A percentile compares a stretch with the other conserved stretches of the same genome.
Conservation (phyloP, 2,888 invertebrate species). For the Ischnura elegans region DNA sequence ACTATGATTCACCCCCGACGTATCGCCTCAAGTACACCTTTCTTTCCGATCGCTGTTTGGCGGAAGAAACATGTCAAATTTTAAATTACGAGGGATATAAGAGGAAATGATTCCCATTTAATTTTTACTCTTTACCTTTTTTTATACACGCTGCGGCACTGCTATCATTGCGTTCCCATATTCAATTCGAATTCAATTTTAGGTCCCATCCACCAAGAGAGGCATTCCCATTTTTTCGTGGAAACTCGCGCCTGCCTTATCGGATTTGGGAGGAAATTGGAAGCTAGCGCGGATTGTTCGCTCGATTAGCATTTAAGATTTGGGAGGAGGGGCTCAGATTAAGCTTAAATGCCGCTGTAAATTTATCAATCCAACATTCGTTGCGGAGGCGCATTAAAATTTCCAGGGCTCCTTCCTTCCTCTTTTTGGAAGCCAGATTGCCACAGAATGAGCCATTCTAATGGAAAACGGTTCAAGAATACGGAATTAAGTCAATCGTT, state of each 20-base stretch:
- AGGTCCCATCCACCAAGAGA: not conserved
- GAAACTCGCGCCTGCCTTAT: not conserved
- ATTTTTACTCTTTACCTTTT: not conserved
- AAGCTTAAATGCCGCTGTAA: constrained; percentile 19
- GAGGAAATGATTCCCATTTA: too few relatives aligned
- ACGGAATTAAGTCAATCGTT: not conserved
- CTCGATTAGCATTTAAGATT: constrained; percentile 16
- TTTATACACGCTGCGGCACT: not conserved
- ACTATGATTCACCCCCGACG: too few relatives aligned
- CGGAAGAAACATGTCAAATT: too few relatives aligned
- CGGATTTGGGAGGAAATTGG: not conserved
- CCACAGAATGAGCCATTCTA: not conserved
- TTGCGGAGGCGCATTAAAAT: not conserved
- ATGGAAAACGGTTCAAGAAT: constrained; percentile 23
- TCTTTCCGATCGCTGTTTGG: too few relatives aligned
- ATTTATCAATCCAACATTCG: not conserved
- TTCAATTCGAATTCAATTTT: not conserved
- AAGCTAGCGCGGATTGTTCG: not conserved
- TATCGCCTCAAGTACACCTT: too few relatives aligned
- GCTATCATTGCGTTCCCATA: not conserved
- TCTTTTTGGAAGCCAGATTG: not conserved
- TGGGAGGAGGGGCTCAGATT: not conserved
- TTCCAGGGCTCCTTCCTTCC: not conserved
- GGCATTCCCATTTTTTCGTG: not conserved
- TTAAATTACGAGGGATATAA: too few relatives aligned